Conservation (phyloP, 2,888 invertebrate genomes). For the Macaria liturata region DNA sequence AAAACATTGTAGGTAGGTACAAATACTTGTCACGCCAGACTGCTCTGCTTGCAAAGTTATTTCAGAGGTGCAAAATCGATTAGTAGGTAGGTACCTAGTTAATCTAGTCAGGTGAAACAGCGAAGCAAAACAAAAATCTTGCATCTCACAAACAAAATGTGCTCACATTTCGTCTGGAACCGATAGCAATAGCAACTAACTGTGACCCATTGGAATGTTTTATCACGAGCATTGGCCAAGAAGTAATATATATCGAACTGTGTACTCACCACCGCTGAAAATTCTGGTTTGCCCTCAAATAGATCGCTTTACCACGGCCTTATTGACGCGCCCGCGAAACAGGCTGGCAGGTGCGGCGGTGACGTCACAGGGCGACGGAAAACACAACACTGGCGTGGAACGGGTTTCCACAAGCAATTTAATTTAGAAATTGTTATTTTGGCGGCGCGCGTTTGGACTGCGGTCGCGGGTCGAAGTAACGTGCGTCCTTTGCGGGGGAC, state of each 20-base stretch:
- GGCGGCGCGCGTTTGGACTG: conserved; percentile 56
- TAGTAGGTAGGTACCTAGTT: conserved; percentile 3
- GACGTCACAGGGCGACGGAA: conserved; percentile 47
- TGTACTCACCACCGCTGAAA: conserved; percentile 46
- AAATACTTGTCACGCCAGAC: background rate
- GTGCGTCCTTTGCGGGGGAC: conserved; percentile 46
- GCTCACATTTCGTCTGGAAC: conserved; percentile 6
- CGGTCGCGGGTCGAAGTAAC: conserved; percentile 35
- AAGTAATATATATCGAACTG: conserved; percentile 25
- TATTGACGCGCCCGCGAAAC: conserved; percentile 45
- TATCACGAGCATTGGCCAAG: conserved; percentile 7
- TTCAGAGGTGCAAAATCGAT: conserved; percentile 17
- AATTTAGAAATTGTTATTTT: conserved; percentile 67
- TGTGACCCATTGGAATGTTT: conserved; percentile 1
- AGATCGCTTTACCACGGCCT: conserved; percentile 45
- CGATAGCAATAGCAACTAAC: conserved; percentile 15
- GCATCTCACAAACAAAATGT: conserved; percentile 15
- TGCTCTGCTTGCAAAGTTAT: conserved; percentile 3
- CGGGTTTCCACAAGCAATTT: conserved; percentile 47
- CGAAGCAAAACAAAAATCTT: conserved; percentile 13
- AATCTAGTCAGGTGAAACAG: conserved; percentile 17
- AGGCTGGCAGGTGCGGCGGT: conserved; percentile 32
- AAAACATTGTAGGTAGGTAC: background rate
- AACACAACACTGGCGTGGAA: conserved; percentile 38
- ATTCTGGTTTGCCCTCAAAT: conserved; percentile 46